Conservation (phyloP, 2,113 vertebrate genomes). For the Daphoenositta chrysoptera region DNA sequence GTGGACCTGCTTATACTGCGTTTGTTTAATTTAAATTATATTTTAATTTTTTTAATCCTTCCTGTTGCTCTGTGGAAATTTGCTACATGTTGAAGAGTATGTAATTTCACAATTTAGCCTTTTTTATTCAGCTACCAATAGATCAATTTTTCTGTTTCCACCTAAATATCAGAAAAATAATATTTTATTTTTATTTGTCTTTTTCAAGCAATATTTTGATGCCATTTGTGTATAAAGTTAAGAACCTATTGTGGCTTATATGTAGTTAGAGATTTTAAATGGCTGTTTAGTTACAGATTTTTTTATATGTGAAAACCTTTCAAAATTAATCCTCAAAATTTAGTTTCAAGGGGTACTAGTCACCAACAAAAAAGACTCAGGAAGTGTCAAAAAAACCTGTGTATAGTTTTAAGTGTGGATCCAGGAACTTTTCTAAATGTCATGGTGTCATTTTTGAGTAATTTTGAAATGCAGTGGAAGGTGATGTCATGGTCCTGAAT, state of each 20-base stretch:
- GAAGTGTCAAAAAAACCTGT: neutral
- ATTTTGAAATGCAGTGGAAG: neutral
- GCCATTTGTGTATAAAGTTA: neutral
- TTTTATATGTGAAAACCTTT: neutral
- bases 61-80: neutral
- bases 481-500: neutral
- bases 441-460: neutral
- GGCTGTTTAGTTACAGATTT: neutral
- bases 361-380: neutral
- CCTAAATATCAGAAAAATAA: neutral
- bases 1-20: neutral
- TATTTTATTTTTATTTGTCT: neutral
- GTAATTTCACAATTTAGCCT: neutral
- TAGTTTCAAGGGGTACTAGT: neutral
- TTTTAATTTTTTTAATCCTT: neutral
- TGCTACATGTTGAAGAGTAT: neutral
- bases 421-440: neutral
- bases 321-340: neutral
- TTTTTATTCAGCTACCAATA: neutral
- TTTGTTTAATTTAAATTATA: neutral
- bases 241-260: neutral
- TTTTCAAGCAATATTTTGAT: neutral
- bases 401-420: neutral
- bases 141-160: neutral
- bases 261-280: neutral